phyloP scores from a whole-genome alignment of 2,888 invertebrate genomes.

The Napeogenes sylphis region DNA sequence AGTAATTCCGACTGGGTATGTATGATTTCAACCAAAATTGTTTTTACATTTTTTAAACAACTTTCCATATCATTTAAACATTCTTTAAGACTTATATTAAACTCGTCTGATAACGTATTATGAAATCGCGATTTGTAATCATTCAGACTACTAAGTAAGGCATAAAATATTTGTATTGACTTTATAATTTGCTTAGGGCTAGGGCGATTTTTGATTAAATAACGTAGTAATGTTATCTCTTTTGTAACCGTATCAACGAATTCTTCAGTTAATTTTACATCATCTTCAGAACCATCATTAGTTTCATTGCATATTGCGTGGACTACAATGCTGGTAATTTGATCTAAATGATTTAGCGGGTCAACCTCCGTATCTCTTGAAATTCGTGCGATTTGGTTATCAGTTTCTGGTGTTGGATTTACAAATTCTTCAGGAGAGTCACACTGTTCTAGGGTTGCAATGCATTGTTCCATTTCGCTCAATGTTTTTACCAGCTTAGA shows the following conservation, averaged over 20 bases:
- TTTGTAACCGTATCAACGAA: conserved; percentile 57
- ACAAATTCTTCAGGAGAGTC: conserved; percentile 53
- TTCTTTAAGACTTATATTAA: conserved; percentile 41
- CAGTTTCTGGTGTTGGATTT: conserved; percentile 50
- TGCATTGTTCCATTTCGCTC: conserved; percentile 50
- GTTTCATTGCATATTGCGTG: conserved; percentile 49
- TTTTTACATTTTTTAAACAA: conserved; percentile 47
- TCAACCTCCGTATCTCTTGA: conserved; percentile 52
- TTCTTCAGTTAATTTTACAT: conserved; percentile 53
- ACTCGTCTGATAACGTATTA: conserved; percentile 44
- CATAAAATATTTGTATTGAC: conserved; percentile 56
- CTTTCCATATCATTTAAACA: conserved; percentile 50
- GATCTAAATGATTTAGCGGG: conserved; percentile 49
- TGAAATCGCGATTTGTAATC: conserved; percentile 45
- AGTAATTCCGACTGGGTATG: conserved; percentile 48
- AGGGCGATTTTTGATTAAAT: conserved; percentile 49
- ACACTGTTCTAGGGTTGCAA: conserved; percentile 44
- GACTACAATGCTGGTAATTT: conserved; percentile 51
- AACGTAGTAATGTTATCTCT: conserved; percentile 54
- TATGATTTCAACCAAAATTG: conserved; percentile 48
- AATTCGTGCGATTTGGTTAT: conserved; percentile 42
- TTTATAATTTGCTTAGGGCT: conserved; percentile 60
- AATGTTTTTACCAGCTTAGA: conserved; percentile 56
- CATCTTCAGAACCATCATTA: conserved; percentile 44
- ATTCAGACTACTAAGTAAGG: conserved; percentile 45